phyloP scores from a whole-genome alignment of 2,113 vertebrate species.

The Zapornia atra region DNA sequence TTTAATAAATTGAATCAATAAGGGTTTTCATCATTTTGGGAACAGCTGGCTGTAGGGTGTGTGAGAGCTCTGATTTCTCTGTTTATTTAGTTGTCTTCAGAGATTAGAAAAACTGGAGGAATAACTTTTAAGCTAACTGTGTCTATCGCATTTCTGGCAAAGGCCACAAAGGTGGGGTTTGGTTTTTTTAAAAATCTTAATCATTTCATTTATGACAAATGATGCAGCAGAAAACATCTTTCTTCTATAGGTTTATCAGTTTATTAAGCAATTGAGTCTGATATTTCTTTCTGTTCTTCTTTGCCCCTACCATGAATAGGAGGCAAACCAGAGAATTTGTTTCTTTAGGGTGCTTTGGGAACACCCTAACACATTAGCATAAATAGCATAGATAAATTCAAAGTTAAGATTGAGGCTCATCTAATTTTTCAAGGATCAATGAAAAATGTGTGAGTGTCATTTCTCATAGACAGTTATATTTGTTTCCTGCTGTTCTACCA shows the following conservation, averaged over 20 bases:
- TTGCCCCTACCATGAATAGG: not conserved
- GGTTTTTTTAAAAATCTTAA: not conserved
- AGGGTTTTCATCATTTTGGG: not conserved
- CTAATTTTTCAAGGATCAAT: constrained; percentile 26
- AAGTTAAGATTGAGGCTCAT: not conserved
- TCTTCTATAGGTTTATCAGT: not conserved
- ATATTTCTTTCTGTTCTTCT: not conserved
- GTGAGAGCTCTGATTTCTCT: not conserved
- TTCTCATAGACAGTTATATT: not conserved
- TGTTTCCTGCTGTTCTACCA: not conserved
- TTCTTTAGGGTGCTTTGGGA: not conserved
- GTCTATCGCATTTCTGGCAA: not conserved
- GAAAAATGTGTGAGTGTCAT: constrained; percentile 1
- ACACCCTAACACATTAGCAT: not conserved
- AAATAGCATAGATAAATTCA: not conserved
- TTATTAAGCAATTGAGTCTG: not conserved
- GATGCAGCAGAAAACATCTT: not conserved
- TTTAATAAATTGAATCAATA: not conserved
- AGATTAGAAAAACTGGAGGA: not conserved
- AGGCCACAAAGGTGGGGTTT: not conserved
- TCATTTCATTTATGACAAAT: not conserved
- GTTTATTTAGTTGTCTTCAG: not conserved
- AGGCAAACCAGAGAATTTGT: not conserved
- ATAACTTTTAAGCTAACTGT: not conserved
- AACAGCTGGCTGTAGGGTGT: not conserved